Conservation (phyloP, 1,140 invertebrate species). For the Acromyrmex charruanus region DNA sequence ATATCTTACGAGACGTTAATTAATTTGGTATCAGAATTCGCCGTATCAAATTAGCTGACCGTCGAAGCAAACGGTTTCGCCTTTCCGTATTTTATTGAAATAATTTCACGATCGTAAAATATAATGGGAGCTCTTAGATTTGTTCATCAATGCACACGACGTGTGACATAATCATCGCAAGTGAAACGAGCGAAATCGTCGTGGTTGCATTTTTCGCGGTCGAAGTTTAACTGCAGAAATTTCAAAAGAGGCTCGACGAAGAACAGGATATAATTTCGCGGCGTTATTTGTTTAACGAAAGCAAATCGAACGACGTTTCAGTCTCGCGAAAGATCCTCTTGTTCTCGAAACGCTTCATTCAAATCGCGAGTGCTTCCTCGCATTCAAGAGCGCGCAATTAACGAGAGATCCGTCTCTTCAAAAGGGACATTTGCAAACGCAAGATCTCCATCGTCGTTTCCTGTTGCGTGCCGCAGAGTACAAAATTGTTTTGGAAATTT, state of each 20-base stretch:
- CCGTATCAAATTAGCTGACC: constrained; percentile 8
- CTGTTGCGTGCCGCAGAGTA: constrained; percentile 78
- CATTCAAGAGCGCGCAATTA: constrained; percentile 33
- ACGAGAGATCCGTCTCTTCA: constrained; percentile 7
- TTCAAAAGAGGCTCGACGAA: constrained; percentile 66
- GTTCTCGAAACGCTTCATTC: constrained; percentile 11
- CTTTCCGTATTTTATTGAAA: constrained; percentile 15
- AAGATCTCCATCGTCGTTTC: constrained; percentile 55
- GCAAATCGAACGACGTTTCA: background rate
- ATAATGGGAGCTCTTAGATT: background rate
- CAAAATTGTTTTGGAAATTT: constrained; percentile 80
- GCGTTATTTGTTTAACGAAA: constrained; percentile 29
- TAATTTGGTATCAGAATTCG: background rate
- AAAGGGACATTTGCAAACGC: background rate
- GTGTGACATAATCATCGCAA: background rate
- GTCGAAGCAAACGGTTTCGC: constrained; percentile 5
- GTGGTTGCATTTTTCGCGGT: background rate
- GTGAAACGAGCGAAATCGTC: background rate
- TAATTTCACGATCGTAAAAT: constrained; percentile 31
- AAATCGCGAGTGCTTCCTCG: constrained; percentile 16
- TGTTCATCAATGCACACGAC: background rate
- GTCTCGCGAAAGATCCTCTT: constrained; percentile 42
- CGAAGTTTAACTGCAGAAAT: constrained; percentile 5
- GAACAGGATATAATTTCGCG: constrained; percentile 71
- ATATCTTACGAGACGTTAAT: constrained; percentile 39